These are phyloP conservation scores for Phalacrocorax aristotelis DNA, from an alignment of 2,113 vertebrate genomes.

Conservation along the genomic window DNA sequence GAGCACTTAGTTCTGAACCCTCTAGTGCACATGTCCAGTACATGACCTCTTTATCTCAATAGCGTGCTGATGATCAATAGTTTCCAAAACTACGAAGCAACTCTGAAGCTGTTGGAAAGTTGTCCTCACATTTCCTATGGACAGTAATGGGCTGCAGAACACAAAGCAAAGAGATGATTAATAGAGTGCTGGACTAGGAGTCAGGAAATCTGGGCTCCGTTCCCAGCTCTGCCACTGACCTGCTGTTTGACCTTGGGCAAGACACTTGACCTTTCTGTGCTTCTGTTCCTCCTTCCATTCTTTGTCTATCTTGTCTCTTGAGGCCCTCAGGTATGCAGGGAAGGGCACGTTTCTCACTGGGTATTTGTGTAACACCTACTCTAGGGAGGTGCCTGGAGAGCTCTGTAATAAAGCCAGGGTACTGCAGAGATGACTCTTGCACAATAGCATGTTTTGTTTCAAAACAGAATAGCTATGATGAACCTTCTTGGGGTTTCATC, in stretches of 20 bases:
- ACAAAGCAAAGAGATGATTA: constrained; percentile 47
- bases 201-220: constrained; percentile 32
- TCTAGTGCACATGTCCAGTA: not conserved
- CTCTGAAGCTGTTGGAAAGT: constrained; percentile 14
- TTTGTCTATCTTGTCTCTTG: constrained; percentile 50
- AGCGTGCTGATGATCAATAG: constrained; percentile 6
- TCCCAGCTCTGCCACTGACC: constrained; percentile 60
- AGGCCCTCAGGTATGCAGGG: not conserved
- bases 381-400: not conserved
- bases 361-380: constrained; percentile 41
- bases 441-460: not conserved
- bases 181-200: constrained; percentile 24
- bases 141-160: constrained; percentile 30
- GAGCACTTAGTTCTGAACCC: not conserved
- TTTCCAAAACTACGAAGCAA: constrained; percentile 43
- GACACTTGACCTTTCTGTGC: constrained; percentile 53
- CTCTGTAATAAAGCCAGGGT: not conserved
- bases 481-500: not conserved
- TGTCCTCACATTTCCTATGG: constrained; percentile 46
- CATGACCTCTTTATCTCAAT: not conserved
- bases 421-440: not conserved
- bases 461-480: not conserved
- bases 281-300: constrained; percentile 56
- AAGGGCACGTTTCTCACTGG: not conserved
- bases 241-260: constrained; percentile 53